Evolutionary conservation across 2,113 vertebrate species (phyloP), one percentile per base, ranked within the genome.

Genomic region (Notechis scutatus): DNA sequence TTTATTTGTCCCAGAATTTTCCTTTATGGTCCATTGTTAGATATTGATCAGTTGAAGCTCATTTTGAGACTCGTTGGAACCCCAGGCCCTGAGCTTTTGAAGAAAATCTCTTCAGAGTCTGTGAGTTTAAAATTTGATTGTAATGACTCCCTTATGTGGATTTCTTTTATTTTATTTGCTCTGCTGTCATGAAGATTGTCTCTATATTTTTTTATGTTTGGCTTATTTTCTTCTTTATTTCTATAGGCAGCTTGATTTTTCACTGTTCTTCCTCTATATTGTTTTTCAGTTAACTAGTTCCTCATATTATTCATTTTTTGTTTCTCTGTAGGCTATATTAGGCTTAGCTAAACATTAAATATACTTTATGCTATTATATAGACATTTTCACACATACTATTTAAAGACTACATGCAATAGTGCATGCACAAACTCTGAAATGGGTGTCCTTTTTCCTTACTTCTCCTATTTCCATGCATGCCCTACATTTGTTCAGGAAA

Each of bases 41-140:
- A 99, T 98, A 99, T 99, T 99, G 99, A 99, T 99, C 99, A 99
- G 98, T 99, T 99, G 99, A 99, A 99, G 98, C 98, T 98, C 98
- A 99, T 99, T 98, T 98, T 99, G 98, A 98, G 98, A 98, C 98
- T 99, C 98, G 98, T 99, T 97, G 99, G 99, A 98, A 99, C 98
- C 93, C 98, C 99, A 98, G 99, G 98, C 97, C 98, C 99, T 95
- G 98, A 99, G 97, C 98, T 99, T 98, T 98, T 99, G 98, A 99
- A 98, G 99, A 99, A 99, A 99, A 98, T 99, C 97, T 99, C 99
- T 97, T 99, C 99, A 95, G 98, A 99, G 97, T 98, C 99, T 98
- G 99, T 99, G 99, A 99, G 99, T 99, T 98, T 91, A 97, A 94
- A 97, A 95, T 97, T 98, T 97, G 96, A 97, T 98, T 97, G 96